Evolutionary conservation across 2,113 vertebrate genomes (phyloP).

Genomic region (Mormyrus iriodes): DNA sequence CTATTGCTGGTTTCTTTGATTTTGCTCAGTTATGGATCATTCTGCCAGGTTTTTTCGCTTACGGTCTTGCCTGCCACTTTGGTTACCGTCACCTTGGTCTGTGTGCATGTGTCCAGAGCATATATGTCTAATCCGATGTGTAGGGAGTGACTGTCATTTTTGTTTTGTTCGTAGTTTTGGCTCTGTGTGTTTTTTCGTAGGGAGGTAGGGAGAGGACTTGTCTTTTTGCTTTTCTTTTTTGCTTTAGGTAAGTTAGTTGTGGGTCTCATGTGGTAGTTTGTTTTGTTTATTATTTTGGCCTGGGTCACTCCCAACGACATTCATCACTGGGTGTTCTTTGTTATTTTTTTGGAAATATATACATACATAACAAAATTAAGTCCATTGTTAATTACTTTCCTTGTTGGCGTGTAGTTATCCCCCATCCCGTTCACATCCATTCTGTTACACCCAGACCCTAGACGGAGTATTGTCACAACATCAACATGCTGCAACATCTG

Average conservation of each 20-base stretch:
- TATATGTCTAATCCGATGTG: neutral
- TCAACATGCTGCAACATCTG: too few species aligned
- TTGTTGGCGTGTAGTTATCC: neutral
- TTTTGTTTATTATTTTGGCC: neutral
- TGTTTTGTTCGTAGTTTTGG: neutral
- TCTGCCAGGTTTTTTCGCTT: neutral
- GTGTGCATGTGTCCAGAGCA: too few species aligned
- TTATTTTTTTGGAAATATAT: too few species aligned
- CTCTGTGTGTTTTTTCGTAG: neutral
- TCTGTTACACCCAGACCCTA: neutral
- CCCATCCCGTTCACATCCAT: neutral
- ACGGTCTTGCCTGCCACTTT: neutral
- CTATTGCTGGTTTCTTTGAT: neutral
- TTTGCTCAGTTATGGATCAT: neutral
- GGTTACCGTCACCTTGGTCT: too few species aligned
- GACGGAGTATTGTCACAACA: neutral
- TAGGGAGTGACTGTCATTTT: neutral
- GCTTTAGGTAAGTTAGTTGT: neutral
- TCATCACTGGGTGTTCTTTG: neutral
- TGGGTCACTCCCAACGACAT: neutral
- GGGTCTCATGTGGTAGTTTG: neutral
- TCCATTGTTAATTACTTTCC: neutral
- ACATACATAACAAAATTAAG: too few species aligned
- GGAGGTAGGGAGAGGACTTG: neutral
- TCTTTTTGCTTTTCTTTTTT: too few species aligned